Evolutionary conservation across 2,113 vertebrate species (phyloP).

Genomic region (Anhinga rufa): DNA sequence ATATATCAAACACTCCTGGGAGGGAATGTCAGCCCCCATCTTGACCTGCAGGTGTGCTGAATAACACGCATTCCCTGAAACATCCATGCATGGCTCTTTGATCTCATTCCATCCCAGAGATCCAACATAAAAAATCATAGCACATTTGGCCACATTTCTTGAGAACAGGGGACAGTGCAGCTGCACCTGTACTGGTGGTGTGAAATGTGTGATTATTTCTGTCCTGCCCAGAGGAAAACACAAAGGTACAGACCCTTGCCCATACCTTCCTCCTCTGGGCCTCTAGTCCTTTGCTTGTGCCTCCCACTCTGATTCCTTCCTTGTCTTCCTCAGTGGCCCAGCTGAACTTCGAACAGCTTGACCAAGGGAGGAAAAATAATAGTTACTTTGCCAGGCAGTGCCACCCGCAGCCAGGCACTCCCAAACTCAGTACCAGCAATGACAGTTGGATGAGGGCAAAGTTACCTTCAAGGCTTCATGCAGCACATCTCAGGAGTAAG

Average conservation of each 20-base stretch:
- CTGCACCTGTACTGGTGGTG: background rate
- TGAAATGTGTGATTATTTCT: background rate
- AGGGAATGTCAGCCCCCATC: background rate
- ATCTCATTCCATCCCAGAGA: background rate
- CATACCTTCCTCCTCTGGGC: background rate
- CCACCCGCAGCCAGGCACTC: background rate
- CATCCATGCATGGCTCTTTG: background rate
- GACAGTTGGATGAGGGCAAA: background rate
- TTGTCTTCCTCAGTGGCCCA: background rate
- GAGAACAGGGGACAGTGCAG: background rate
- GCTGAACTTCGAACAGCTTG: background rate
- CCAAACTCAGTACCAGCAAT: background rate
- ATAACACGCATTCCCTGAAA: background rate
- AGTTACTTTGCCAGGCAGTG: background rate
- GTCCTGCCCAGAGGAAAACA: background rate
- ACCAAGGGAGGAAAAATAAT: background rate
- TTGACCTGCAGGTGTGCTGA: background rate
- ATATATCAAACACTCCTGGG: background rate
- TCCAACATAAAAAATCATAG: background rate
- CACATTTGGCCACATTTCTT: no score
- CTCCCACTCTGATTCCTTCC: background rate
- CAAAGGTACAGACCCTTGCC: background rate
- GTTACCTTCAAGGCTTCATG: background rate
- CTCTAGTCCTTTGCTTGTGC: background rate
- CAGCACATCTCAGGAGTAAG: background rate